Evolutionary conservation across 37 sponge, comb jelly and placozoan genomes (phyloP), one percentile per base, ranked within the genome.

Genomic region (Corticium candelabrum): DNA sequence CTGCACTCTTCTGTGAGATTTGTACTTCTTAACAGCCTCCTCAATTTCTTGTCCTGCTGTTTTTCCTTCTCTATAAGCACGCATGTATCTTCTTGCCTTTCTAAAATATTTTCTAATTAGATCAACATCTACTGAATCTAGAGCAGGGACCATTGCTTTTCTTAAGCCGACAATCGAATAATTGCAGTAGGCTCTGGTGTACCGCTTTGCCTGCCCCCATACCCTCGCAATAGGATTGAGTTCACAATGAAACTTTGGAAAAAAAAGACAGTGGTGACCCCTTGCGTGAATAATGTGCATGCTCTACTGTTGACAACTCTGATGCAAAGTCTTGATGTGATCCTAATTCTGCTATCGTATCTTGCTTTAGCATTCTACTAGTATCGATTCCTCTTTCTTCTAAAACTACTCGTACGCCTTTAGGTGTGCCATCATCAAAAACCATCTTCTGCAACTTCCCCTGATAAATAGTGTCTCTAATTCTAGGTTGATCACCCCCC

Each of bases 371-470:
- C 83, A 87, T 79, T 5, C 83, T 82, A 7, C 32, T 4, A 30
- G 84, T 84, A 80, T 77, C 39, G 1, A 87, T 67, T 34, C 84
- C 84, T 79, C 87, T 78, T 40, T 87, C 87, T 38, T 80, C 73
- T 67, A 82, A 74, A 1, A 80, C 75, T 36, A 67, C 39, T 37
- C 40, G 62, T 77, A 81, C 79, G 27, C 78, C 81, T 41, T 50
- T 80, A 21, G 74, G 80, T n/a, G 37, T 35, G 40, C 83, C 82
- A 78, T 76, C 80, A 68, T 50, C 38, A 43, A 30, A 38, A 1
- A 32, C 73, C 80, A 75, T 82, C 72, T 37, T 39, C 76, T 82
- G 84, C 37, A 34, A 71, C 34, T 41, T 43, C 33, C 84, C 88
- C 38, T 75, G 37, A 35, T 30, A 87, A 7, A 50, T 35, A 37